A percentile compares a stretch with the other conserved stretches of the same genome.
These are phyloP conservation scores for Poeciliopsis infans DNA, from an alignment of 2,797 vertebrate genomes.

Conservation along the genomic window DNA sequence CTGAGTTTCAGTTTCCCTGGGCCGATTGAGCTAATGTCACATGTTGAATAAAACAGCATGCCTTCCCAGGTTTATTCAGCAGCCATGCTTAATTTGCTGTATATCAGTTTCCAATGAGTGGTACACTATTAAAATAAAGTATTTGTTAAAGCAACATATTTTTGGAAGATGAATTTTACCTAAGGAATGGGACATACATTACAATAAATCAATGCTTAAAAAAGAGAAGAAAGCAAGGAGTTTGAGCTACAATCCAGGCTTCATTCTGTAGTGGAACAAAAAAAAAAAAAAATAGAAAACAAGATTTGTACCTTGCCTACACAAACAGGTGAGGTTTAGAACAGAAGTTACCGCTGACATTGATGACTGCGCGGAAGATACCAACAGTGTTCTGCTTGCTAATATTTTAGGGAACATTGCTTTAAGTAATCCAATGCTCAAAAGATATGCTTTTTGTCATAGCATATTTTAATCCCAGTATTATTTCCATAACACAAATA, in stretches of 20 bases:
- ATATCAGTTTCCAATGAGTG: not conserved
- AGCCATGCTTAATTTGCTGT: slow-evolving; percentile 2
- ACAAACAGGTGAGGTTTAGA: not conserved
- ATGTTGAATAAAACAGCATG: not conserved
- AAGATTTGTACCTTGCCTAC: not conserved
- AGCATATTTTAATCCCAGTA: too few species aligned
- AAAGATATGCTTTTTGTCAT: too few species aligned
- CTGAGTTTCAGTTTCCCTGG: not conserved
- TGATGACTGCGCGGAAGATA: too few species aligned
- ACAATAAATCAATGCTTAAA: not conserved
- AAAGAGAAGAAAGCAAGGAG: not conserved
- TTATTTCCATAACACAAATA: too few species aligned
- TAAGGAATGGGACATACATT: not conserved
- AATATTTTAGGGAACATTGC: too few species aligned
- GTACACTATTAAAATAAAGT: not conserved
- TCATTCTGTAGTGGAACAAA: not conserved
- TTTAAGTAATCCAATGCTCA: too few species aligned
- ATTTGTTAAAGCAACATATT: not conserved
- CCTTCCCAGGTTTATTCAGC: slow-evolving; percentile 2
- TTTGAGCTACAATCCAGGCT: not conserved
- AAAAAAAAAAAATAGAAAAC: not conserved
- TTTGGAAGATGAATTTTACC: not conserved
- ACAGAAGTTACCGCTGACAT: not conserved
- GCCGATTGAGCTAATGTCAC: slow-evolving; percentile 1
- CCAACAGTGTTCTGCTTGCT: too few species aligned